phyloP scores from a whole-genome alignment of 2,888 invertebrate species.

The Heliconius charithonia region DNA sequence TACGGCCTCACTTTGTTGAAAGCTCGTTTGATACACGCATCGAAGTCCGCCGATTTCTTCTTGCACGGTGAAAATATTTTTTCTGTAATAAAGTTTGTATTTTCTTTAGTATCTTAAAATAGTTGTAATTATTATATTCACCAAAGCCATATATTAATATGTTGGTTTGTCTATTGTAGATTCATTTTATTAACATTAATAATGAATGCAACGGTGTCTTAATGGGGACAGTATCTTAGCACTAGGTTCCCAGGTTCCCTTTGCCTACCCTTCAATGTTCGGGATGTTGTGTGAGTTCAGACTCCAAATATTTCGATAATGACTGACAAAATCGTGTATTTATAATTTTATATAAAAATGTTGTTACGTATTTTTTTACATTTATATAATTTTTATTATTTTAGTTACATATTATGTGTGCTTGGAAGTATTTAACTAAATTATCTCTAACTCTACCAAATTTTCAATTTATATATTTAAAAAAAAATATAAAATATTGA shows the following conservation, averaged over 20 bases:
- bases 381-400: background rate
- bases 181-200: background rate
- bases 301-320: background rate
- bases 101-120: background rate
- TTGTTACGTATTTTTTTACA: background rate
- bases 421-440: background rate
- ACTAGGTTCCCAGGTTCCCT: too few relatives aligned
- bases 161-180: background rate
- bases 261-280: too few relatives aligned
- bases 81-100: slow-evolving; percentile 57
- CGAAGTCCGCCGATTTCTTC: slow-evolving; percentile 85
- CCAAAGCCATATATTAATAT: background rate
- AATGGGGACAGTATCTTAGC: too few relatives aligned
- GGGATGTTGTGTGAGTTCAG: background rate
- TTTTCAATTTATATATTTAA: background rate
- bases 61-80: slow-evolving; percentile 85
- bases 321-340: background rate
- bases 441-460: background rate
- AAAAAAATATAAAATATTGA: background rate
- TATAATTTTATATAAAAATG: background rate
- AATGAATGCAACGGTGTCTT: too few relatives aligned
- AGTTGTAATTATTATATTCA: too few relatives aligned
- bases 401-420: background rate
- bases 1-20: slow-evolving; percentile 88
- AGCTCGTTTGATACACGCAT: slow-evolving; percentile 88